Conservation (phyloP, 2,113 vertebrate species). For the Rhinolophus sinicus region DNA sequence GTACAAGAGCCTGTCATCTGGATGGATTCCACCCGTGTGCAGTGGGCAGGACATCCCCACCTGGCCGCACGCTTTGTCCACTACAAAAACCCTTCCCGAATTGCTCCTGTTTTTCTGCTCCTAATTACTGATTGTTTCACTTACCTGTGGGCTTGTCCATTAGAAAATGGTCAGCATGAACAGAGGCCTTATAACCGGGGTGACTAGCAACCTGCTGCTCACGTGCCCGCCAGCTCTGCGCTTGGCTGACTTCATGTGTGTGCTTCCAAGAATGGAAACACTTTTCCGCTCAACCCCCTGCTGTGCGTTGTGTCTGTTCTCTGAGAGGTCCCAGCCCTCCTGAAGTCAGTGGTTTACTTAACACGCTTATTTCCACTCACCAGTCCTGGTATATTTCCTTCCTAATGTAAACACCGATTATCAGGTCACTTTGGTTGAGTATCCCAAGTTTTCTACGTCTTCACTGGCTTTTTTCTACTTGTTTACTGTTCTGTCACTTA, state of each 20-base stretch:
- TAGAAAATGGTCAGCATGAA: not conserved
- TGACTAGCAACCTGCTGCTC: not conserved
- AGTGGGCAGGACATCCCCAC: not conserved
- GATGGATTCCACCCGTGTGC: not conserved
- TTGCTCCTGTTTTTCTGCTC: not conserved
- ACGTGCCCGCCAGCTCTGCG: not conserved
- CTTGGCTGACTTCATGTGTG: not conserved
- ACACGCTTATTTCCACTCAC: not conserved
- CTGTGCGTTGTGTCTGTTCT: not conserved
- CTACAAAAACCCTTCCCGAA: not conserved
- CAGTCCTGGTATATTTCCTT: not conserved
- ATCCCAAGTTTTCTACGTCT: not conserved
- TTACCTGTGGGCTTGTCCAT: not conserved
- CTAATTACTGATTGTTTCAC: not conserved
- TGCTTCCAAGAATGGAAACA: not conserved
- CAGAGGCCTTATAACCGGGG: not conserved
- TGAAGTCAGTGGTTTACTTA: not conserved
- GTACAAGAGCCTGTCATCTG: not conserved
- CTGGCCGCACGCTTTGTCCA: not conserved
- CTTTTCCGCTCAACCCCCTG: not conserved
- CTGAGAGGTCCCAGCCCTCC: not conserved
- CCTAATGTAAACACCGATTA: fast-evolving
- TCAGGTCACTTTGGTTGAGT: no score
- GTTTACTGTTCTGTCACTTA: not conserved
- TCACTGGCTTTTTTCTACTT: not conserved